Evolutionary conservation across 1,140 invertebrate species (phyloP).

Genomic region (Diachasma alloeum): DNA sequence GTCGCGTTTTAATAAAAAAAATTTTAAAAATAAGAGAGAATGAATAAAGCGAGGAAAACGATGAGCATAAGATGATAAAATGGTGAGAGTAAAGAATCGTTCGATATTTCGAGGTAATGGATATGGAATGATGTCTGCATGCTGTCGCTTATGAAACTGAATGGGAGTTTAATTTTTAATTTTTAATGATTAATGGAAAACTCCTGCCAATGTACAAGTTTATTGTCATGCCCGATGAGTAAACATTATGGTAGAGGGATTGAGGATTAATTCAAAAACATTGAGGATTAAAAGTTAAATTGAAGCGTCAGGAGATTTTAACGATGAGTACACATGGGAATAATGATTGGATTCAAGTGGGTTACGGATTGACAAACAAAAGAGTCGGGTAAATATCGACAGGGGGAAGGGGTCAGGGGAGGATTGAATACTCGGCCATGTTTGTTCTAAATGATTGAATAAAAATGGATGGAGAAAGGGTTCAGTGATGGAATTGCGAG

Average conservation of each 20-base stretch:
- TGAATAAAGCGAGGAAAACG: conserved; percentile 24
- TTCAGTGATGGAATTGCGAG: too few species aligned
- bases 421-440: neutral
- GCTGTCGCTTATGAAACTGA: neutral
- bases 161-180: neutral
- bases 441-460: neutral
- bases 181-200: neutral
- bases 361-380: neutral
- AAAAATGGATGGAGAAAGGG: neutral
- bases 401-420: neutral
- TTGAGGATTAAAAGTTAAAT: neutral
- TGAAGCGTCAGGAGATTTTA: neutral
- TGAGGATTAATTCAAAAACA: neutral
- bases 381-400: neutral
- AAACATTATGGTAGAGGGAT: neutral
- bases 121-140: neutral
- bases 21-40: conserved; percentile 12
- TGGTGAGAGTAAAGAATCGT: neutral
- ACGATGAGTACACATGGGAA: neutral
- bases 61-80: conserved; percentile 16
- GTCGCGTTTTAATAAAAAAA: conserved; percentile 35
- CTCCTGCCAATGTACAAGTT: neutral
- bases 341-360: neutral
- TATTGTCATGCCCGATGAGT: neutral
- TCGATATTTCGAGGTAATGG: neutral